Evolutionary conservation across 2,797 vertebrate species (phyloP).

Genomic region (Buceros bicornis): DNA sequence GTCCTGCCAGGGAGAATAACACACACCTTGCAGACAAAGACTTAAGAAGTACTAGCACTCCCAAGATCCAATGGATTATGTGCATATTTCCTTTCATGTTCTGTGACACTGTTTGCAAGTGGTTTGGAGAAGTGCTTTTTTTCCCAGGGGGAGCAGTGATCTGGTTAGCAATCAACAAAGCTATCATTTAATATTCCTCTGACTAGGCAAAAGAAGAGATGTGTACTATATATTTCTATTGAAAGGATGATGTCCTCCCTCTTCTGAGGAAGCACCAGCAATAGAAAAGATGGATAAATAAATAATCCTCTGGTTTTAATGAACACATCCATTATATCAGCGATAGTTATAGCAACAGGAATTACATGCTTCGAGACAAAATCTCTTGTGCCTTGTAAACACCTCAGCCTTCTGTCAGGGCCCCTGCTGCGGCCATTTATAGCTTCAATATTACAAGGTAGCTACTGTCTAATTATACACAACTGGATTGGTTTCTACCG

Average conservation of each 20-base stretch:
- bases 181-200: constrained; percentile 64
- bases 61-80: background rate
- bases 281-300: constrained; percentile 70
- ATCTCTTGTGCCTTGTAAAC: constrained; percentile 82
- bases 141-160: background rate
- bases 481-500: constrained; percentile 65
- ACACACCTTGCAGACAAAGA: background rate
- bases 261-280: constrained; percentile 14
- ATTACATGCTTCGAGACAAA: constrained; percentile 69
- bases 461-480: constrained; percentile 82
- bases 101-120: background rate
- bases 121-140: background rate
- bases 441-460: constrained; percentile 76
- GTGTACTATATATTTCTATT: constrained; percentile 23
- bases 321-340: constrained; percentile 80
- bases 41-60: background rate
- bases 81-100: background rate
- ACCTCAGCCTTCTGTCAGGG: constrained; percentile 80
- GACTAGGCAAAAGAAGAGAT: constrained; percentile 38
- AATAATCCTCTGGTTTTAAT: constrained; percentile 80
- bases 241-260: background rate
- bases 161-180: constrained; percentile 67
- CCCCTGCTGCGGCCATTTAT: constrained; percentile 77
- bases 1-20: accelerated
- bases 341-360: constrained; percentile 72